Conservation (phyloP, 2,113 vertebrate genomes). For the Jacana jacana region DNA sequence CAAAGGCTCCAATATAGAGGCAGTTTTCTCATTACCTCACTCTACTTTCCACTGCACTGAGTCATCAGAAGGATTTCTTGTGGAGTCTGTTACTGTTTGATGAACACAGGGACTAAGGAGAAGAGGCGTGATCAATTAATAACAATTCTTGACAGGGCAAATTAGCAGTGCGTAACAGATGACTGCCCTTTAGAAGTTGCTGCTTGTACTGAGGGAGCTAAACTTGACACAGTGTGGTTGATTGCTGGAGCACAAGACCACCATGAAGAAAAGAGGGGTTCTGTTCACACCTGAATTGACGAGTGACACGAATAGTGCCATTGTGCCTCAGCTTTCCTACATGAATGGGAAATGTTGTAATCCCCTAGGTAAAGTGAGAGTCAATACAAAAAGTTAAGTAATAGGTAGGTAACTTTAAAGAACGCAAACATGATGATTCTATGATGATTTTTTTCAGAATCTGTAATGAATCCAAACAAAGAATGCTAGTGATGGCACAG, state of each 20-base stretch:
- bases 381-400: not conserved
- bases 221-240: rapidly evolving
- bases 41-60: not conserved
- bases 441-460: not conserved
- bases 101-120: not conserved
- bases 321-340: not conserved
- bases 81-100: not conserved
- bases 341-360: not conserved
- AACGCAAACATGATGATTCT: not conserved
- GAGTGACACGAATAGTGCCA: not conserved
- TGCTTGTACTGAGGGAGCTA: not conserved
- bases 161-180: not conserved
- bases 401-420: not conserved
- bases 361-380: not conserved
- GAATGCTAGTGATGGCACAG: constrained; percentile 21
- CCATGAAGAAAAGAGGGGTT: not conserved
- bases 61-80: not conserved
- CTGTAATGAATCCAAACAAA: not conserved
- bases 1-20: not conserved
- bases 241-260: not conserved
- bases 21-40: not conserved
- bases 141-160: not conserved
- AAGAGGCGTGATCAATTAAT: not conserved
- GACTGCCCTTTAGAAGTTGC: not conserved
- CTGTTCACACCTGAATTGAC: not conserved